phyloP scores from a whole-genome alignment of 2,797 vertebrate species.

The Rhynchonycteris naso region DNA sequence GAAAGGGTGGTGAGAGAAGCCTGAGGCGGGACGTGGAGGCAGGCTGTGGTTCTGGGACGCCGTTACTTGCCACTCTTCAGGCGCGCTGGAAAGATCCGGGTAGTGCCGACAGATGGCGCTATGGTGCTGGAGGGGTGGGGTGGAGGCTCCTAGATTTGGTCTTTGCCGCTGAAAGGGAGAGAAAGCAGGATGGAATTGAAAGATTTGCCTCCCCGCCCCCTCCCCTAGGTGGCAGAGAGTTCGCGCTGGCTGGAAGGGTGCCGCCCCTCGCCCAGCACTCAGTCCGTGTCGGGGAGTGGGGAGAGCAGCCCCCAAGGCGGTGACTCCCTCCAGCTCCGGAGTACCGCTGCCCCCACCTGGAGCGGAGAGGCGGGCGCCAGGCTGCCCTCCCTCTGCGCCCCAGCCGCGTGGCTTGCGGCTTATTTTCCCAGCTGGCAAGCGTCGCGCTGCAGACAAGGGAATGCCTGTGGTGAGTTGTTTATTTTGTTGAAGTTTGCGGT shows the following conservation, averaged over 20 bases:
- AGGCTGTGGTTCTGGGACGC: not conserved
- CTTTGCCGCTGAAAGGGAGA: not conserved
- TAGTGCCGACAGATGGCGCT: constrained; percentile 40
- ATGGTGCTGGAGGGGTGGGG: not conserved
- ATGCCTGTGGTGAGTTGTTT: constrained; percentile 80
- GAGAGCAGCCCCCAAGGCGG: not conserved
- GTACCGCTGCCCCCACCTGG: not conserved
- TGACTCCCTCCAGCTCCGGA: not conserved
- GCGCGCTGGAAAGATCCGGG: not conserved
- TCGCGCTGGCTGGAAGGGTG: not conserved
- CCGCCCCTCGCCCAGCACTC: not conserved
- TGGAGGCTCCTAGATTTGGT: no score
- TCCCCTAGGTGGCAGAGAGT: constrained; percentile 1
- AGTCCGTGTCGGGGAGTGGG: not conserved
- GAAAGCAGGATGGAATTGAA: not conserved
- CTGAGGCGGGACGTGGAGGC: not conserved
- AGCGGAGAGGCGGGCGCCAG: not conserved
- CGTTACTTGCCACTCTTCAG: not conserved
- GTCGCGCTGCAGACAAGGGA: constrained; percentile 72
- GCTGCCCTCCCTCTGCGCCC: constrained; percentile 61
- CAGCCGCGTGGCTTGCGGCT: constrained; percentile 77
- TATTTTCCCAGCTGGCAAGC: constrained; percentile 80
- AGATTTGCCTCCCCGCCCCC: not conserved
- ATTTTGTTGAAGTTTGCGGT: constrained; percentile 74
- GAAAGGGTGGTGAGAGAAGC: not conserved